A percentile compares a stretch with the other conserved stretches of the same genome.
Evolutionary conservation across 2,888 invertebrate genomes (phyloP).

Genomic region (Anoncus sp.): DNA sequence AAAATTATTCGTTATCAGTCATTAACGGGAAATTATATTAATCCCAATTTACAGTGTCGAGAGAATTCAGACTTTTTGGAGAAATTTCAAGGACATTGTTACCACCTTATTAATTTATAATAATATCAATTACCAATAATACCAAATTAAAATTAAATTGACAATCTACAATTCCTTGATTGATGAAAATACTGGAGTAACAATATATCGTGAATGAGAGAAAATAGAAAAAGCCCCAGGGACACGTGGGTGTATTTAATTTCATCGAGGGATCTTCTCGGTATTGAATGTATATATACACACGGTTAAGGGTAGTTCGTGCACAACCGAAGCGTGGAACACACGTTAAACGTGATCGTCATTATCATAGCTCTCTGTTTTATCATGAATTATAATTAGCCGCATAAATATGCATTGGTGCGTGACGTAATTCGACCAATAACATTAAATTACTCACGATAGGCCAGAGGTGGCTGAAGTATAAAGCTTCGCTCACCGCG

Average conservation of each 20-base stretch:
- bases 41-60: neutral
- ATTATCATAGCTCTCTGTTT: conserved; percentile 76
- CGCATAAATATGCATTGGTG: conserved; percentile 82
- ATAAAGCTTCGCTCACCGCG: conserved; percentile 18
- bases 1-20: conserved; percentile 49
- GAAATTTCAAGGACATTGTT: neutral
- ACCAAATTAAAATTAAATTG: neutral
- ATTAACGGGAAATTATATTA: conserved; percentile 44
- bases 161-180: neutral
- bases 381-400: conserved; percentile 82
- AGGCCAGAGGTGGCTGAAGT: conserved; percentile 40
- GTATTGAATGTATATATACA: neutral
- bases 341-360: conserved; percentile 73
- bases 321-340: conserved; percentile 36
- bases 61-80: neutral
- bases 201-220: neutral
- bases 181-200: neutral
- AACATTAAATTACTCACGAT: conserved; percentile 82
- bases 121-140: neutral
- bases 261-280: conserved; percentile 19
- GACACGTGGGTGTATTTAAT: conserved; percentile 11
- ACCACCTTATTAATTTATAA: neutral
- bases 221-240: conserved; percentile 10
- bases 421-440: conserved; percentile 83
- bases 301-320: conserved; percentile 19